Percentiles rank a stretch among this genome's conserved stretches.
These are phyloP conservation scores for Bolinopsis microptera DNA, from an alignment of 37 sponge, comb jelly and placozoan species.

Conservation along the genomic window DNA sequence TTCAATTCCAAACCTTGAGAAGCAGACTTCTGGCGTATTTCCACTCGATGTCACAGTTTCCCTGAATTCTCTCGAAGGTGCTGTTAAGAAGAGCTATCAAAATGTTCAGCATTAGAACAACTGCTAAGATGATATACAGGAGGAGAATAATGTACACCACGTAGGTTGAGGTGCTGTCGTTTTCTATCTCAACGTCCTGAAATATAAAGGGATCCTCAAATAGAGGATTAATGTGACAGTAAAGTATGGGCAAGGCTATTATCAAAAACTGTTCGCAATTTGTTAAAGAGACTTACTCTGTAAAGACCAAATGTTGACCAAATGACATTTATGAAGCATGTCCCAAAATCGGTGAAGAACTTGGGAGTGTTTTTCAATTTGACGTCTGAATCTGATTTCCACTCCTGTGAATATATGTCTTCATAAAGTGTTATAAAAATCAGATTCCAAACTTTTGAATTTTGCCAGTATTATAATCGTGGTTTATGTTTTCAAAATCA, in stretches of 20 bases:
- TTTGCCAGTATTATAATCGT: too few relatives aligned
- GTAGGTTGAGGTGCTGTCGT: not conserved
- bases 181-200: slow-evolving; percentile 33
- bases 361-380: not conserved
- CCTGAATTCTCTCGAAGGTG: slow-evolving; percentile 62
- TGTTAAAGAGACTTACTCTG: not conserved
- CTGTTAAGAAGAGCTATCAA: slow-evolving; percentile 58
- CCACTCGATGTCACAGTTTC: slow-evolving; percentile 58
- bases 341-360: not conserved
- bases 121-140: not conserved
- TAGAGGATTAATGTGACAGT: too few relatives aligned
- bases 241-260: too few relatives aligned
- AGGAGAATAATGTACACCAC: not conserved
- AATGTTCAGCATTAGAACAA: slow-evolving; percentile 46
- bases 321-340: not conserved
- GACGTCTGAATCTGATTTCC: not conserved
- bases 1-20: too few relatives aligned
- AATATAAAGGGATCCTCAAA: too few relatives aligned
- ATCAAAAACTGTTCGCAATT: too few relatives aligned
- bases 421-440: too few relatives aligned
- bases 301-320: slow-evolving; percentile 40
- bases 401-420: too few relatives aligned
- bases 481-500: too few relatives aligned
- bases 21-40: slow-evolving; percentile 3
- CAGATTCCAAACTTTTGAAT: too few relatives aligned